Percentiles rank a stretch among this genome's conserved stretches.
Conservation (phyloP, 1,140 invertebrate species). For the Solen grandis region DNA sequence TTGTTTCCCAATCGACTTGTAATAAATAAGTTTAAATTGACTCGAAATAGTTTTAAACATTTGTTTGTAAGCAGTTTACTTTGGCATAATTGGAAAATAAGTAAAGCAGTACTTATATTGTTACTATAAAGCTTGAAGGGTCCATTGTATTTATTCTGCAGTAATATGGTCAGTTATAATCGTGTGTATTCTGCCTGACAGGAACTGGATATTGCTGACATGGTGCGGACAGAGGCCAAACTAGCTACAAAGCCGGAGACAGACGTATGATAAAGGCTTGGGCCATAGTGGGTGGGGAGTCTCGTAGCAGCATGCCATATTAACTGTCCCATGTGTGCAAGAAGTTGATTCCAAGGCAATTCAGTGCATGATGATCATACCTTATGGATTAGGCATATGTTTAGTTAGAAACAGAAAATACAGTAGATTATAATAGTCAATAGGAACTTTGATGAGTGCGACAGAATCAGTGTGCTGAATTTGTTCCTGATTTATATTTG, state of each 20-base stretch:
- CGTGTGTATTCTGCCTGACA: constrained; percentile 84
- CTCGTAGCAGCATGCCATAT: neutral
- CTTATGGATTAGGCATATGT: neutral
- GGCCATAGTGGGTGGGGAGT: neutral
- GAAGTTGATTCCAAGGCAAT: neutral
- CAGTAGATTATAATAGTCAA: neutral
- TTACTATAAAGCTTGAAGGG: no score
- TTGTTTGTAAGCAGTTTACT: neutral
- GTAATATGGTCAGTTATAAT: no score
- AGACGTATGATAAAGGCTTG: constrained; percentile 67
- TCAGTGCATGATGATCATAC: neutral
- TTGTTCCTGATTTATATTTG: no score
- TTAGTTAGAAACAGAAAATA: neutral
- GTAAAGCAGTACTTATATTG: neutral
- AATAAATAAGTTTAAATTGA: neutral
- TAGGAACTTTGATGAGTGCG: neutral
- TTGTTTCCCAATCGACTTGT: neutral
- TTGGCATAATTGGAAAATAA: neutral
- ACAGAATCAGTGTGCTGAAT: no score
- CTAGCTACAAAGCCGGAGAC: constrained; percentile 88
- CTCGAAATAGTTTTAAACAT: neutral
- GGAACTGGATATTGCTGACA: constrained; percentile 96
- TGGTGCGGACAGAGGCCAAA: constrained; percentile 88
- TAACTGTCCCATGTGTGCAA: neutral
- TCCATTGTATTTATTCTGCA: no score